These are phyloP conservation scores for zebrafish (Danio rerio) DNA, from an alignment of 2,113 vertebrate species.

Conservation along the genomic window GRCz12tu NC_133178.1:13121001-13121500, in stretches of 20 bases:
- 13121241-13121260: not conserved
- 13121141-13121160: not conserved
- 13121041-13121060: not conserved
- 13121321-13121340: slow-evolving; percentile 64
- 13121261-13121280: slow-evolving; percentile 13
- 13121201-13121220: not conserved
- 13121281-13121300: slow-evolving; percentile 49
- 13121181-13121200: not conserved
- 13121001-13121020: too few species aligned
- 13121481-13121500: too few species aligned
- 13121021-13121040: too few species aligned
- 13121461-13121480: too few species aligned
- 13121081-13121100: not conserved
- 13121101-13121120: not conserved
- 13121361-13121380: slow-evolving; percentile 76
- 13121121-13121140: not conserved
- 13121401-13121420: slow-evolving; percentile 28
- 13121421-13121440: not conserved
- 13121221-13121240: not conserved
- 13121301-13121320: slow-evolving; percentile 76
- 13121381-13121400: slow-evolving; percentile 58
- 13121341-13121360: slow-evolving; percentile 62
- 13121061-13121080: not conserved
- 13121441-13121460: too few species aligned
- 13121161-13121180: not conserved